A percentile compares a stretch with the other conserved stretches of the same genome.
These are phyloP conservation scores for Rotaria magnacalcarata DNA, from an alignment of 2,888 invertebrate genomes.

Conservation along the genomic window DNA sequence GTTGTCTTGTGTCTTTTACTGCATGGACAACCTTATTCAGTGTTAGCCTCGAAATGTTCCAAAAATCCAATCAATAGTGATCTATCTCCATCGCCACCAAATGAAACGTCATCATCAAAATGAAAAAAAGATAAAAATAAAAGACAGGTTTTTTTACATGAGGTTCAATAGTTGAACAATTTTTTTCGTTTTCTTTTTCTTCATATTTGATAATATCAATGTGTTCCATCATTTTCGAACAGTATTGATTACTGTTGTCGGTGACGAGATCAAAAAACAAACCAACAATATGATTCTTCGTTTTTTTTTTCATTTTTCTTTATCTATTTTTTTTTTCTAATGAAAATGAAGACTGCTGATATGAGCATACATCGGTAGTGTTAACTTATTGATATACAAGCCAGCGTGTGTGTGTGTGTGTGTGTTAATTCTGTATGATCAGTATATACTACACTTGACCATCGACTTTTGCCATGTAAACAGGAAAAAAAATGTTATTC, in stretches of 20 bases:
- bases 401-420: background rate
- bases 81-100: background rate
- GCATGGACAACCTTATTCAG: constrained; percentile 60
- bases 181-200: background rate
- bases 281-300: background rate
- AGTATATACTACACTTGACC: background rate
- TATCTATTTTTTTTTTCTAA: background rate
- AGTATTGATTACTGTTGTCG: background rate
- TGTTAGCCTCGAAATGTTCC: constrained; percentile 56
- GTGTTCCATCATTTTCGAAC: constrained; percentile 18
- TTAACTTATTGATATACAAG: constrained; percentile 7
- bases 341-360: background rate
- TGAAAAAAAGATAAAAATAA: background rate
- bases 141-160: background rate
- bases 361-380: background rate
- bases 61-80: background rate
- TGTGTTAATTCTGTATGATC: constrained; percentile 7
- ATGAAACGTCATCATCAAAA: background rate
- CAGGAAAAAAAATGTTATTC: background rate
- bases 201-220: constrained; percentile 18
- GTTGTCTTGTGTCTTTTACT: constrained; percentile 79
- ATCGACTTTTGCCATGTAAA: background rate
- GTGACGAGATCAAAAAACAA: background rate
- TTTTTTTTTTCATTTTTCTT: background rate
- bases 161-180: background rate